phyloP scores from a whole-genome alignment of 2,113 vertebrate species.

The Apeltes quadracus region DNA sequence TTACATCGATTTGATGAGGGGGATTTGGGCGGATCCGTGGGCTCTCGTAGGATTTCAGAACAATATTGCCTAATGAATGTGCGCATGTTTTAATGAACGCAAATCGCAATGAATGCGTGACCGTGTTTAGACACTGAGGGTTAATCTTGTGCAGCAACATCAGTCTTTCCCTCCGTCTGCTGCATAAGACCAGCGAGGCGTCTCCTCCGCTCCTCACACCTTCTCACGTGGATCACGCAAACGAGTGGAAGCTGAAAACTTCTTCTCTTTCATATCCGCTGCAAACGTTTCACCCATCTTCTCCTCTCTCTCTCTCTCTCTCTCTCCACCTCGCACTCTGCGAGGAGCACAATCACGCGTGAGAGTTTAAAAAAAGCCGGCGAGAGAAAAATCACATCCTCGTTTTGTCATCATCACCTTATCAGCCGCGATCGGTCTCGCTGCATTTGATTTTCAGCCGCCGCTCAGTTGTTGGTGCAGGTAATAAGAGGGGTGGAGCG shows the following conservation, averaged over 20 bases:
- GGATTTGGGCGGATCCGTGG: constrained; percentile 25
- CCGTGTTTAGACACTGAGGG: background rate
- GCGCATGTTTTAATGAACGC: background rate
- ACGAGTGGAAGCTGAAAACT: constrained; percentile 41
- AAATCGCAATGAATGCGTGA: background rate
- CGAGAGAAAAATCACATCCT: constrained; percentile 43
- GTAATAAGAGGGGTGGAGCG: constrained; percentile 46
- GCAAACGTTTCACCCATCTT: constrained; percentile 8
- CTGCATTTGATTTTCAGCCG: constrained; percentile 60
- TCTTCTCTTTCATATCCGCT: constrained; percentile 9
- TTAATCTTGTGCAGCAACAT: background rate
- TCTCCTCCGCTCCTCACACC: constrained; percentile 37
- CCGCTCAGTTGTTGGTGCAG: constrained; percentile 47
- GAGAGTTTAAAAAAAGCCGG: background rate
- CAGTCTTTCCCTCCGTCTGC: constrained; percentile 6
- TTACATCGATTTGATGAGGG: constrained; percentile 58
- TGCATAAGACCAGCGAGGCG: constrained; percentile 12
- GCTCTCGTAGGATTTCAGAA: constrained; percentile 49
- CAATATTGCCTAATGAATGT: constrained; percentile 59
- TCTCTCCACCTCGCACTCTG: constrained; percentile 21
- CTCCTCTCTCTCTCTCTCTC: background rate
- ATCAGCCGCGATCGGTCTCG: constrained; percentile 43
- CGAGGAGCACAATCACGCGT: constrained; percentile 21
- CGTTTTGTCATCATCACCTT: constrained; percentile 61
- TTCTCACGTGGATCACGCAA: constrained; percentile 23